Evolutionary conservation across 2,113 vertebrate genomes (phyloP).

Genomic region (Leptodactylus fuscus): DNA sequence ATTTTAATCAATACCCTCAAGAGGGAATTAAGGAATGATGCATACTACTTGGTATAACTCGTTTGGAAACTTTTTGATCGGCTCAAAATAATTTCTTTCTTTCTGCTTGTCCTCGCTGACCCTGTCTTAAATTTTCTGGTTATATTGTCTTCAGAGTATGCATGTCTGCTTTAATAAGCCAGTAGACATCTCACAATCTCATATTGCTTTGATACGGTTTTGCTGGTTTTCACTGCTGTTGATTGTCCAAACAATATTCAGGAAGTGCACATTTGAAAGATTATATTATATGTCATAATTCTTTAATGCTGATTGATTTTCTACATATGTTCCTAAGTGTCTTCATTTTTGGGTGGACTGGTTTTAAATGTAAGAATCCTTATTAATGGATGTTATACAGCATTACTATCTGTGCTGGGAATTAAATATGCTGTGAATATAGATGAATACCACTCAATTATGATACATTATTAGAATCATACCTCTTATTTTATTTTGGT

Average conservation of each 20-base stretch:
- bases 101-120: conserved; percentile 53
- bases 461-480: not conserved
- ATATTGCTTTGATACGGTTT: conserved; percentile 37
- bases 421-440: not conserved
- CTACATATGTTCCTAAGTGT: not conserved
- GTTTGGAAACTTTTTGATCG: conserved; percentile 45
- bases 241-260: conserved; percentile 15
- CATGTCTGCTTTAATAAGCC: conserved; percentile 56
- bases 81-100: conserved; percentile 41
- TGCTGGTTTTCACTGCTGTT: conserved; percentile 1
- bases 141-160: conserved; percentile 42
- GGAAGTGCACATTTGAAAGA: conserved; percentile 20
- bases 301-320: not conserved
- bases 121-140: conserved; percentile 38
- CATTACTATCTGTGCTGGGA: not conserved
- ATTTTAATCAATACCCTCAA: conserved; percentile 50
- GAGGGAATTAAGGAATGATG: conserved; percentile 51
- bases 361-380: not conserved
- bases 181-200: conserved; percentile 31
- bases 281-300: not conserved
- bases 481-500: too few relatives aligned
- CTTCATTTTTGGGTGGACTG: not conserved
- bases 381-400: not conserved
- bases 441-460: not conserved
- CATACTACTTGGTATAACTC: conserved; percentile 49